Evolutionary conservation across 2,888 invertebrate species (phyloP), one percentile per base, ranked within the genome.

Genomic region (Polyommatus icarus): DNA sequence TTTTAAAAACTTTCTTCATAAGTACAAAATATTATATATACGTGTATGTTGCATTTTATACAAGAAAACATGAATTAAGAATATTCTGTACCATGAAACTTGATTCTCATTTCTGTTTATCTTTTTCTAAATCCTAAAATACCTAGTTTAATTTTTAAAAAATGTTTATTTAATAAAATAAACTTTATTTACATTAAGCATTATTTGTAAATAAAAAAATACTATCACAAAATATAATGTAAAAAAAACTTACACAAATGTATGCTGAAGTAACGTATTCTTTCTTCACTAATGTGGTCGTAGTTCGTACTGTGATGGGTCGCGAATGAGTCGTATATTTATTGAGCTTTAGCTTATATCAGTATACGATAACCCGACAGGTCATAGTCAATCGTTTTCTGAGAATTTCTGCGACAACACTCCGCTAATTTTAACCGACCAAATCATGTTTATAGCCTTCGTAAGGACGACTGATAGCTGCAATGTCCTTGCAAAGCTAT

Each of bases 281-380:
- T 76, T 77, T 76, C 46, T 73, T 77, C 36, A 78, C 67, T 61
- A 71, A 76, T 82, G 80, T 79, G 83, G 83, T 82, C 82, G 80
- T 82, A 92, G 83, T 83, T 82, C 82, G 80, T 82, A 92, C 91
- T 93, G 91, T 87, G 88, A 87, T 88, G 88, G 88, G 81, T 81
- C 79, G 83, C 81, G 80, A 84, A 78, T 80, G 82, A 80, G 85
- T 79, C 83, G 87, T 84, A 88, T 89, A 90, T 93, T 91, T 93
- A 92, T 91, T 90, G 85, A 86, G 86, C 83, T 89, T 89, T 86
- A 88, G 86, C 87, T 86, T 88, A 89, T 90, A 90, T 91, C 89
- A 83, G 82, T 54, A 76, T 76, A 77, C 81, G 92, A 93, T 93
- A 93, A 93, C 92, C 93, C 86, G 87, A 83, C 87, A 83, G 85